Evolutionary conservation across 2,888 invertebrate species (phyloP), one percentile per base, ranked within the genome.

Genomic region (Drosophila colorata): DNA sequence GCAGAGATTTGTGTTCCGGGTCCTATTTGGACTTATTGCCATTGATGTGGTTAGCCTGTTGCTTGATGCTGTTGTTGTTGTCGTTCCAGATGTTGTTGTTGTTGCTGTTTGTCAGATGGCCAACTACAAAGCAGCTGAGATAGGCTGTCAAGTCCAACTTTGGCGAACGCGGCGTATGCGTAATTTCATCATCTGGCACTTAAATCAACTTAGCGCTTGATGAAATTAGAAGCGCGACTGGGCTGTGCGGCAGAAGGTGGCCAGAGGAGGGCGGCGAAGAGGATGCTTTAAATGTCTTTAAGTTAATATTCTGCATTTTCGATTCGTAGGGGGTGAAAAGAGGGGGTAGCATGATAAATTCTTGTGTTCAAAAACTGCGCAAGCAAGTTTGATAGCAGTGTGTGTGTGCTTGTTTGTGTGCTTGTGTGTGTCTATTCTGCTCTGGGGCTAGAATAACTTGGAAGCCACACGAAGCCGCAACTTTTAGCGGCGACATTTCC

Each of bases 401-500:
- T n/a, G 31, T 20, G 16, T 51, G 28, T 53, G 57, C 48, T 25
- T 53, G 41, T 63, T 56, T 47, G 23, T 47, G 47, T 53, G 55
- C 58, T 13, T 47, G 46, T 37, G 40, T 43, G 40, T 58, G 59
- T 64, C 49, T 60, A 35, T 28, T 23, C 28, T 37, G 58, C 61
- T 58, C 51, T 49, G 28, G 43, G 73, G 55, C 56, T 70, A 65
- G 58, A 52, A 67, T 68, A 81, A 85, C 69, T 87, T 83, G 71
- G 65, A 51, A 60, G 63, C 64, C 77, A 69, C 67, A 59, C 66
- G 63, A 63, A 65, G 75, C 69, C 75, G 63, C 80, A 87, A 80
- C 49, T 87, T 82, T 67, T 52, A 61, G 63, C 69, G 65, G 69
- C 72, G 87, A 80, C 85, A 78, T 80, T 80, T 87, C 81, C 85